A percentile compares a stretch with the other conserved stretches of the same genome.
Evolutionary conservation across 2,797 vertebrate species (phyloP).

Genomic region (Crax fasciolata): DNA sequence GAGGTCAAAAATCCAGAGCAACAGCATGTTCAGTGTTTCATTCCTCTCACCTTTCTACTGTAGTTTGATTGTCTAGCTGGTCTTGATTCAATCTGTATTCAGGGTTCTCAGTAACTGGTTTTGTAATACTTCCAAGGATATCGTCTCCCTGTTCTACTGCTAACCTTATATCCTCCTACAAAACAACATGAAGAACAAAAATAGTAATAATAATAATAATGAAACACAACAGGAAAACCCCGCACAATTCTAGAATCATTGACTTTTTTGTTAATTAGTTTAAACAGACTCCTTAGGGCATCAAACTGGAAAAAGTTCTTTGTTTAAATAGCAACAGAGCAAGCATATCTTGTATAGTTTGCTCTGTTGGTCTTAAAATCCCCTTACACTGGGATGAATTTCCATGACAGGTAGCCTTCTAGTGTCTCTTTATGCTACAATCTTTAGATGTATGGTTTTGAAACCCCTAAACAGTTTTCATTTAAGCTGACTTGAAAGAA

Average conservation of each 20-base stretch:
- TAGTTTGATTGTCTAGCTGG: slow-evolving; percentile 93
- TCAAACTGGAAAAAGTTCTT: background rate
- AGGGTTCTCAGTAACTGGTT: slow-evolving; percentile 87
- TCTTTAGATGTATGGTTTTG: background rate
- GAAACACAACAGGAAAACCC: background rate
- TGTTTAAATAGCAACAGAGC: background rate
- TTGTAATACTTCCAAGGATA: slow-evolving; percentile 91
- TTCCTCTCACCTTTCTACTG: slow-evolving; percentile 90
- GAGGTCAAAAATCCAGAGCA: background rate
- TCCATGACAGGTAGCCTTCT: background rate
- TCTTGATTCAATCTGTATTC: slow-evolving; percentile 93
- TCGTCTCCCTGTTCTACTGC: slow-evolving; percentile 88
- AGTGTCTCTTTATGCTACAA: background rate
- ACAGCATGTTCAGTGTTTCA: background rate
- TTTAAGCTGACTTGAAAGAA: slow-evolving; percentile 7
- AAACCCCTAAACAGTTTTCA: background rate
- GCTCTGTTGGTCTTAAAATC: background rate
- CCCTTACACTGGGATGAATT: background rate
- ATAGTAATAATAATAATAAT: background rate
- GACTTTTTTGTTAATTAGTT: background rate
- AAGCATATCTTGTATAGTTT: background rate
- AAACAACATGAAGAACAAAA: background rate
- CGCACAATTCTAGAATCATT: background rate
- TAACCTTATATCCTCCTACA: slow-evolving; percentile 90
- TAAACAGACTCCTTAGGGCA: background rate